phyloP scores from a whole-genome alignment of 1,140 invertebrate species.

The Mamestra configurata region DNA sequence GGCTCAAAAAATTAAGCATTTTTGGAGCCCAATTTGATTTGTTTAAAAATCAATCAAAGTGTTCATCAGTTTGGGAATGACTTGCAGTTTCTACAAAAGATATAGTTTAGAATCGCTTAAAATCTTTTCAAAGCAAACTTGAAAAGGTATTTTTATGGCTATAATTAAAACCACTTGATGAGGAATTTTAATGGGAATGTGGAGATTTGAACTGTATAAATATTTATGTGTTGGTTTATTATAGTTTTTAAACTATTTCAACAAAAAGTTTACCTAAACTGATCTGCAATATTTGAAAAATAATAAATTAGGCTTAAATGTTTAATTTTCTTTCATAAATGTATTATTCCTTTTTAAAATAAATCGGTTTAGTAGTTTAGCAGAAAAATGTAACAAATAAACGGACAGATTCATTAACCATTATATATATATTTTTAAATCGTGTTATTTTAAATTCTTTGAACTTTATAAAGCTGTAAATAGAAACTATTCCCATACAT shows the following conservation, averaged over 20 bases:
- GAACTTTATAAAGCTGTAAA: not conserved
- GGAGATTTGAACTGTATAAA: conserved; percentile 9
- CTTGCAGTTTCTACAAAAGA: not conserved
- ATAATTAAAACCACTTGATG: conserved; percentile 26
- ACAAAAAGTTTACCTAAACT: no score
- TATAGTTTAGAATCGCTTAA: not conserved
- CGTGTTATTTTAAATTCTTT: no score
- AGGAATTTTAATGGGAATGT: conserved; percentile 1
- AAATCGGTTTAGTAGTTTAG: no score
- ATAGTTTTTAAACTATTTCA: no score
- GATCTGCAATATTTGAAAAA: no score
- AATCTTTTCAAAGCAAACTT: not conserved
- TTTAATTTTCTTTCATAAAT: no score
- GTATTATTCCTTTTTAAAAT: no score
- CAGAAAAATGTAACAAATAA: no score
- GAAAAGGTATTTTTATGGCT: not conserved
- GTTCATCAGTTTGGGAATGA: not conserved
- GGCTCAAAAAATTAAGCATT: no score
- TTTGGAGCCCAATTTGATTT: not conserved
- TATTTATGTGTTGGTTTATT: conserved; percentile 25
- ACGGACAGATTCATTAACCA: no score
- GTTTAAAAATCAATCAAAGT: not conserved
- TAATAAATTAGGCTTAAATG: no score
- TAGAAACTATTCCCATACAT: not conserved
- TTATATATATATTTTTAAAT: no score